Evolutionary conservation across 2,888 invertebrate genomes (phyloP), one percentile per base, ranked within the genome.

Genomic region (Lymantria dispar): DNA sequence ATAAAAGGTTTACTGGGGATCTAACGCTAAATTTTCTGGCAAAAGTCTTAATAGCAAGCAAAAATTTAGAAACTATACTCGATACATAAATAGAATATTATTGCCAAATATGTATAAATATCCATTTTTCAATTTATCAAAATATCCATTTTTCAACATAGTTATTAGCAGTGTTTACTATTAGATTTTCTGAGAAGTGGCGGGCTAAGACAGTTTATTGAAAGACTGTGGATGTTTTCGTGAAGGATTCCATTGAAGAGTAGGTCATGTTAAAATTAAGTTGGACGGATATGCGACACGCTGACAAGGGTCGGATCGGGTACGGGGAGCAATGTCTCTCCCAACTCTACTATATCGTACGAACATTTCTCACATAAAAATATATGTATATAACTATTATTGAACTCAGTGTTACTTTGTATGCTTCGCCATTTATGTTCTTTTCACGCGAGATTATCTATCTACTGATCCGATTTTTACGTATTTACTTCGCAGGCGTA

Each of bases 251-350:
- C 48, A 59, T 58, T 62, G 69, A 72, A 70, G 65, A 67, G 62
- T 54, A 76, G 69, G 64, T 33, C 12, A n/a, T 63, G 63, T 67
- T 76, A 78, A 83, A 85, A 86, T 87, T 80, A 84, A 82, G 78
- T 80, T 73, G 64, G 83, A 85, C 85, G 79, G 76, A 83, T 85
- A 85, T 84, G 83, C 82, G 86, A 80, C 81, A 76, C 57, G 68
- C 72, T 87, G 88, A 88, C 83, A 82, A 83, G 88, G 88, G 88
- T 88, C 77, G 72, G 66, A 62, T 65, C 44, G 59, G 65, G 70
- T 53, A 52, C 60, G 67, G 64, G 63, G 64, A 56, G 37, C 40
- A 53, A 51, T 62, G 54, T 56, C 62, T 50, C 45, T 47, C 65
- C 62, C 54, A 56, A 57, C 61, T 55, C 54, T 49, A 41, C 56